phyloP scores from a whole-genome alignment of 1,140 invertebrate genomes.

The Phymastichus coffea region DNA sequence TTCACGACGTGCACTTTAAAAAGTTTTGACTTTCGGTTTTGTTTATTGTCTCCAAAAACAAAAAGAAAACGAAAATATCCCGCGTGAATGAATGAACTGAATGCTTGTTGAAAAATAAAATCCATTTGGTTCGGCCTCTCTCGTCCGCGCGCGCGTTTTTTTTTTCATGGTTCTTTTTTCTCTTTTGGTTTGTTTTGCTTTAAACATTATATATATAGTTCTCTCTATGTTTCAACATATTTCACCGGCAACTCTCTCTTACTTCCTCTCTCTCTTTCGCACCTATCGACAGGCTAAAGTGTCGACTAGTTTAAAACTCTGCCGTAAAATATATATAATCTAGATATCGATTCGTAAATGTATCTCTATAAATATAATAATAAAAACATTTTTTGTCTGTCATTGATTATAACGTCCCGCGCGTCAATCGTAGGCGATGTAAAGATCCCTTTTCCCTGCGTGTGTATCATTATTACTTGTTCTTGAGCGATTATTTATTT shows the following conservation, averaged over 20 bases:
- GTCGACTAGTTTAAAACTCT: conserved; percentile 30
- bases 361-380: conserved; percentile 17
- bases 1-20: not conserved
- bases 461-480: too few relatives aligned
- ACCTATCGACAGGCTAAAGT: conserved; percentile 36
- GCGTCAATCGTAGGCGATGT: conserved; percentile 14
- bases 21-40: not conserved
- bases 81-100: conserved; percentile 5
- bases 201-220: conserved; percentile 13
- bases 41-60: too few relatives aligned
- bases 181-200: too few relatives aligned
- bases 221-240: conserved; percentile 14
- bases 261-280: conserved; percentile 34
- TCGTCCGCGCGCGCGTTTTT: conserved; percentile 27
- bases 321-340: conserved; percentile 9
- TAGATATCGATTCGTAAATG: not conserved
- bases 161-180: not conserved
- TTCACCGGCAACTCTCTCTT: conserved; percentile 36
- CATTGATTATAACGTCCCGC: conserved; percentile 11
- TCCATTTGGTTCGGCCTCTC: conserved; percentile 34
- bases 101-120: conserved; percentile 9
- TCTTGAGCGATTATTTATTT: too few relatives aligned
- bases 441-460: not conserved
- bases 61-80: too few relatives aligned
- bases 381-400: conserved; percentile 21